phyloP scores from a whole-genome alignment of 1,140 invertebrate species.

The Harpegnathos saltator region DNA sequence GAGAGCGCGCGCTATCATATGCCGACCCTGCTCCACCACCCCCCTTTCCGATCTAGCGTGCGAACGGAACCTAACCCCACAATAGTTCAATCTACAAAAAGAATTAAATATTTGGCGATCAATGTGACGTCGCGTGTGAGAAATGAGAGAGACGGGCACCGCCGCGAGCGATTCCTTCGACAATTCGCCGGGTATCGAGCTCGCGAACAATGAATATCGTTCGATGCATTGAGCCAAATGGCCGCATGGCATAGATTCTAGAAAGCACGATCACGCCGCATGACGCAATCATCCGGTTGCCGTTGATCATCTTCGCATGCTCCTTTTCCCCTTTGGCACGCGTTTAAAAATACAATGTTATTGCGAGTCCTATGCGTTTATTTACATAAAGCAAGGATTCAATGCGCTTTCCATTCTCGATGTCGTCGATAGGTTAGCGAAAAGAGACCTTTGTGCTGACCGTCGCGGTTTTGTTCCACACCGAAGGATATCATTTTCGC shows the following conservation, averaged over 20 bases:
- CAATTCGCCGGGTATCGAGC: background rate
- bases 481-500: too few species aligned
- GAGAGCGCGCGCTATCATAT: constrained; percentile 73
- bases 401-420: too few species aligned
- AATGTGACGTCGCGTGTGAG: background rate
- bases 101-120: background rate
- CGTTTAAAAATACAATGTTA: too few species aligned
- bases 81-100: background rate
- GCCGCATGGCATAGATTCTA: constrained; percentile 41
- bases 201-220: background rate
- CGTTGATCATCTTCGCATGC: constrained; percentile 28
- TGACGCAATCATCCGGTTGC: constrained; percentile 56
- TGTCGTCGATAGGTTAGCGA: too few species aligned
- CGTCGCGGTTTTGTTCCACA: too few species aligned
- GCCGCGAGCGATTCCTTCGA: background rate
- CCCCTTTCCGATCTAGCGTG: constrained; percentile 3
- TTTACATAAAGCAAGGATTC: too few species aligned
- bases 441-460: too few species aligned
- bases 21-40: constrained; percentile 5
- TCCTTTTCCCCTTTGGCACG: background rate
- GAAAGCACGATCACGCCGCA: constrained; percentile 56
- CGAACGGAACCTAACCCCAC: background rate
- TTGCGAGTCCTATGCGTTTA: too few species aligned
- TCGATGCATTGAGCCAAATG: background rate
- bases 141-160: background rate